phyloP scores from a whole-genome alignment of 1,140 invertebrate species.

The Mya arenaria region DNA sequence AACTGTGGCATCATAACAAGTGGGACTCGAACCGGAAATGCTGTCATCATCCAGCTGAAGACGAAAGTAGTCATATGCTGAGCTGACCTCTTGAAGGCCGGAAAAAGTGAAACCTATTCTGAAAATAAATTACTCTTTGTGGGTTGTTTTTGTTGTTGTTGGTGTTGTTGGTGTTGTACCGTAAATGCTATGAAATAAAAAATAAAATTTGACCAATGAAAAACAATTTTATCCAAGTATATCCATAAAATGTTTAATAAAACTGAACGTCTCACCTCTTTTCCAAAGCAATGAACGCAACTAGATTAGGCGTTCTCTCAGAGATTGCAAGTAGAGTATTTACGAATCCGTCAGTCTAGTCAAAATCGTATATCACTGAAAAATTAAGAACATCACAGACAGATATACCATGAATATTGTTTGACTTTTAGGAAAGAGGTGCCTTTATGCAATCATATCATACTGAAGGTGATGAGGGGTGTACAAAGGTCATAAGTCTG shows the following conservation, averaged over 20 bases:
- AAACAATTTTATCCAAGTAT: not conserved
- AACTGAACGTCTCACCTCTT: slow-evolving; percentile 82
- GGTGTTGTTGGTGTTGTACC: not conserved
- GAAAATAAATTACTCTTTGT: not conserved
- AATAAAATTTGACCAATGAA: not conserved
- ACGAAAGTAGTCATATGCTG: slow-evolving; percentile 73
- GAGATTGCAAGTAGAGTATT: slow-evolving; percentile 88
- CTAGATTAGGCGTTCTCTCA: slow-evolving; percentile 83
- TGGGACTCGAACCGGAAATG: too few relatives aligned
- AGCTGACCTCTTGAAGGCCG: slow-evolving; percentile 71
- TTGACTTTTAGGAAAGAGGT: too few relatives aligned
- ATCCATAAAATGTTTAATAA: not conserved
- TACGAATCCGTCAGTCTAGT: slow-evolving; percentile 91
- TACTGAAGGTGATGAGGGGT: too few relatives aligned
- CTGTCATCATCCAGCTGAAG: slow-evolving; percentile 65
- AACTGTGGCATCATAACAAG: too few relatives aligned
- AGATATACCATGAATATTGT: too few relatives aligned
- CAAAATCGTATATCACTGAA: slow-evolving; percentile 93
- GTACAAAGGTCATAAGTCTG: too few relatives aligned
- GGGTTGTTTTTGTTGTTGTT: too few relatives aligned
- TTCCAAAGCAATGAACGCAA: slow-evolving; percentile 90
- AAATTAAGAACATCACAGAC: too few relatives aligned
- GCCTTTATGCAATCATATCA: too few relatives aligned
- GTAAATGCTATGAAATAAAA: not conserved
- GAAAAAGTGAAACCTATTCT: slow-evolving; percentile 77